Evolutionary conservation across 2,113 vertebrate genomes (phyloP), one percentile per base, ranked within the genome.

Genomic region (Seriola quinqueradiata): DNA sequence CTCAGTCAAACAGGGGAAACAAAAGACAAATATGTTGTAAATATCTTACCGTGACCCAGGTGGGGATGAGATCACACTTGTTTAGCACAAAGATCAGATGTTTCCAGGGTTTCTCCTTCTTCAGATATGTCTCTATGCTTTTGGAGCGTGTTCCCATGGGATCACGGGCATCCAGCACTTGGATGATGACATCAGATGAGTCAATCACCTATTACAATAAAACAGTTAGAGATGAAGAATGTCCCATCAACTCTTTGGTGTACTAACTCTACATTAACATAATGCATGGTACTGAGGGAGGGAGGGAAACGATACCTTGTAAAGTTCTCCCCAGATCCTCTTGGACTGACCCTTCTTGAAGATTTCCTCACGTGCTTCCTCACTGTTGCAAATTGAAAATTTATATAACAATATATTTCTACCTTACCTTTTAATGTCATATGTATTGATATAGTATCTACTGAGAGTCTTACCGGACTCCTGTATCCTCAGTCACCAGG

Each of bases 311-410:
- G 0, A 38, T 92, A 99, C 98, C 97, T 99, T 99, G 88, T 99
- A 99, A 36, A 99, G 97, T 78, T 99, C 98, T 55, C 98, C 98
- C 98, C 98, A 99, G 92, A 99, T 99, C 91, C 98, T 96, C 88
- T 94, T 99, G 67, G 98, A 99, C 73, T 99, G 98, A 34, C 98
- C 98, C 90, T 99, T 99, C 90, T 97, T 99, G 87, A 96, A 99
- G 70, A 99, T 99, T 74, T 99, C 98, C 84, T 99, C 97, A 48
- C 96, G 96, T 8, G 81, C 96, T 92, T 98, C 97, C 7, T 96
- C 94, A 83, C 98, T 99, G 93, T 86, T 17, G 32, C 8, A 67
- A 67, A 71, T 70, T 21, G 1, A 40, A 2, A 21, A 84, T 21
- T 52, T 52, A 59, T 55, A 28, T 17, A 32, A 42, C 13, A 57